Percentiles rank a stretch among this genome's conserved stretches.
Evolutionary conservation across 2,113 vertebrate genomes (phyloP).

Genomic region (Tauraco erythrolophus): DNA sequence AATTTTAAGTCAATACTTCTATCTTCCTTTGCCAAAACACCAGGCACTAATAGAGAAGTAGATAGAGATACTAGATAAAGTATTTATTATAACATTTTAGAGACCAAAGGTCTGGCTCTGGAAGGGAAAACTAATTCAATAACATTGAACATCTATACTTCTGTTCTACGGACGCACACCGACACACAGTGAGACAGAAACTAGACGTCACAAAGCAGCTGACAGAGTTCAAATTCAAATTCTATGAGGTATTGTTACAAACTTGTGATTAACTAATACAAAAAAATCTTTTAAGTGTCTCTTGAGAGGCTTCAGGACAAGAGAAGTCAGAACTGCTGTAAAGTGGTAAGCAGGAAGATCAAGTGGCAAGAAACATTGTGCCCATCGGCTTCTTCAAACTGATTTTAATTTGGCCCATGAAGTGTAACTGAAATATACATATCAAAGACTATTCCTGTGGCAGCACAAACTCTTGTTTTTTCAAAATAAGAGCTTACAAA

Average conservation of each 20-base stretch:
- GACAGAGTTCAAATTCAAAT: not conserved
- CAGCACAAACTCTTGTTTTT: not conserved
- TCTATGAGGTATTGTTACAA: not conserved
- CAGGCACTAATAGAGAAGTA: not conserved
- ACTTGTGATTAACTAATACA: not conserved
- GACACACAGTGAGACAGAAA: not conserved
- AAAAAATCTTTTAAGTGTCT: not conserved
- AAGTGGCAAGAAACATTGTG: not conserved
- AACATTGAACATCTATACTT: not conserved
- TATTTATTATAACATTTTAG: not conserved
- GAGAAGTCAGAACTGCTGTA: not conserved
- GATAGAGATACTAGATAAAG: not conserved
- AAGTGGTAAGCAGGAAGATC: not conserved
- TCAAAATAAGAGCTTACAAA: slow-evolving; percentile 27
- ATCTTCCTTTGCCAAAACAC: not conserved
- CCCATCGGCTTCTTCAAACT: not conserved
- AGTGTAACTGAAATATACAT: not conserved
- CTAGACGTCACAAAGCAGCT: not conserved
- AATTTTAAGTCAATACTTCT: not conserved
- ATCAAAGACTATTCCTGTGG: not conserved
- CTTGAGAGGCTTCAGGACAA: not conserved
- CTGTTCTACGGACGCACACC: not conserved
- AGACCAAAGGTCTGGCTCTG: not conserved
- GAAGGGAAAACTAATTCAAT: not conserved
- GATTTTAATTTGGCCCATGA: not conserved